These are phyloP conservation scores for Thalassarche chlororhynchos DNA, from an alignment of 2,113 vertebrate species.

Conservation along the genomic window DNA sequence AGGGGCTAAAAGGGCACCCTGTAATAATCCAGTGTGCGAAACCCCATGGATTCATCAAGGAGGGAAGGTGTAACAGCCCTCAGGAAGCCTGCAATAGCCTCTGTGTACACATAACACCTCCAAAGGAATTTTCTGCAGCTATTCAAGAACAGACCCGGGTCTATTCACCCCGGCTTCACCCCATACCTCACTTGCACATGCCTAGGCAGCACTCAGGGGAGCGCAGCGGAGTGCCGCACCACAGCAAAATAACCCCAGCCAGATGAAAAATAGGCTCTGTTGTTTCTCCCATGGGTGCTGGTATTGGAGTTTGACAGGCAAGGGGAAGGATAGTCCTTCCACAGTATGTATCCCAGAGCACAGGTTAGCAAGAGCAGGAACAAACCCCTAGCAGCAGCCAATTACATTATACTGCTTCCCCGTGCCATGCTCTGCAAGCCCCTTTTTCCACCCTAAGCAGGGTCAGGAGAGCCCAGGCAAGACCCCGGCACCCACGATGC, in stretches of 20 bases:
- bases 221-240: accelerated
- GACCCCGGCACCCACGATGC: accelerated
- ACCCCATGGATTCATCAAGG: constrained; percentile 31
- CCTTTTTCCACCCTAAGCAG: background rate
- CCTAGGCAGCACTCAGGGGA: background rate
- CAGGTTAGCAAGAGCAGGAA: background rate
- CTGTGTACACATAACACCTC: constrained; percentile 60
- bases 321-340: background rate
- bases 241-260: background rate
- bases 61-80: constrained; percentile 48
- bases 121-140: constrained; percentile 44
- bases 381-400: background rate
- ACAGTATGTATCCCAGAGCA: background rate
- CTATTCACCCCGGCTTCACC: constrained; percentile 29
- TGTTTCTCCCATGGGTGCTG: background rate
- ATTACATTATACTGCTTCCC: background rate
- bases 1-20: constrained; percentile 61
- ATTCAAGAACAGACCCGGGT: constrained; percentile 10
- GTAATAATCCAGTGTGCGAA: constrained; percentile 7
- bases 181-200: constrained; percentile 6
- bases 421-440: background rate
- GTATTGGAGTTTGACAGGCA: background rate
- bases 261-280: background rate
- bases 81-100: constrained; percentile 56
- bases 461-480: background rate